These are phyloP conservation scores for Calidris pugnax DNA, from an alignment of 2,113 vertebrate genomes.

Conservation along the genomic window DNA sequence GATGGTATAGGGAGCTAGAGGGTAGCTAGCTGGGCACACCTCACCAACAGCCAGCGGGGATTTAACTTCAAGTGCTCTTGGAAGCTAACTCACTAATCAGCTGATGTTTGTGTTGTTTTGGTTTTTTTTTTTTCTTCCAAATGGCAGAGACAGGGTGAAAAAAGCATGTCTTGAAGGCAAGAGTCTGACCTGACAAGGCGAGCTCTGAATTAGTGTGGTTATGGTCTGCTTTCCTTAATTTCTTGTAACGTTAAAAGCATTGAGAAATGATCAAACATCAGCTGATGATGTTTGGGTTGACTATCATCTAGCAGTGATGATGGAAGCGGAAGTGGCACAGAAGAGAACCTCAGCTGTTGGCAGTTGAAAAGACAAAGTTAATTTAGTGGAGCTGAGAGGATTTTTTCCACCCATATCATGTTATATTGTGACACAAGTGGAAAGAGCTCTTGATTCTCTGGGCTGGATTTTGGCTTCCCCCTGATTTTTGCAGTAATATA, in stretches of 20 bases:
- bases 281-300: not conserved
- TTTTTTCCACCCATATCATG: not conserved
- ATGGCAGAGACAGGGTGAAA: not conserved
- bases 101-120: not conserved
- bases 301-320: not conserved
- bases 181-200: not conserved
- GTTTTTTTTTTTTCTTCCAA: not conserved
- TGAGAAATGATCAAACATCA: not conserved
- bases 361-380: not conserved
- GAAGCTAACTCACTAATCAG: not conserved
- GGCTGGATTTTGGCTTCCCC: not conserved
- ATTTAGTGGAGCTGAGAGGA: not conserved
- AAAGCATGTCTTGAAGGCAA: not conserved
- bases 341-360: not conserved
- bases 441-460: not conserved
- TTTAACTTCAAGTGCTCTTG: not conserved
- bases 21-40: no score
- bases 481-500: not conserved
- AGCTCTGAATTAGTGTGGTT: not conserved
- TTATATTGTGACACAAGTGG: fast-evolving
- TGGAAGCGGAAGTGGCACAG: not conserved
- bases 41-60: not conserved
- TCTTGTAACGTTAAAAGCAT: not conserved
- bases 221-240: not conserved
- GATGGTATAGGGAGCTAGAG: not conserved